Conservation (phyloP, 1,140 invertebrate genomes). For the Theocolax elegans region DNA sequence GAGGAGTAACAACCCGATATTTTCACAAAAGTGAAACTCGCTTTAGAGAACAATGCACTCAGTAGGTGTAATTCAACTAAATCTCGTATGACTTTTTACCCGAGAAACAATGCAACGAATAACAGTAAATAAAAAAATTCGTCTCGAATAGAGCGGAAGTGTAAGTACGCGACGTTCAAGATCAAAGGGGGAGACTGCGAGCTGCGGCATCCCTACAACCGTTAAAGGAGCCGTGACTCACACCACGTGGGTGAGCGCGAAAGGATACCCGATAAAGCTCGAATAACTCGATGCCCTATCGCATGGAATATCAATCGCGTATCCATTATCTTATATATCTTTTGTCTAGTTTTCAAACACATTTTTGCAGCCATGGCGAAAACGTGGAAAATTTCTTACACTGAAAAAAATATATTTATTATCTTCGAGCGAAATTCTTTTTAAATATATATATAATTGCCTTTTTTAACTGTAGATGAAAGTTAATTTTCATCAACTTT, state of each 20-base stretch:
- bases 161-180: neutral
- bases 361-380: neutral
- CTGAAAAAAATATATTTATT: no score
- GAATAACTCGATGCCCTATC: neutral
- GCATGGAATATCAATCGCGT: neutral
- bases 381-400: no score
- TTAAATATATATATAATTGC: no score
- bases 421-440: no score
- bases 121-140: neutral
- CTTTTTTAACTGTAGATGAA: no score
- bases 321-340: neutral
- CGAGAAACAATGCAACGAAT: neutral
- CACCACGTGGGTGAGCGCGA: constrained; percentile 49
- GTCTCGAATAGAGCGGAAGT: neutral
- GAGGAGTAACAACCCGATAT: no score
- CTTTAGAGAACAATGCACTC: no score
- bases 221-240: constrained; percentile 56
- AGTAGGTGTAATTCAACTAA: no score
- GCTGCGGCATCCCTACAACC: constrained; percentile 33
- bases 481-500: no score
- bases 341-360: neutral
- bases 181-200: constrained; percentile 2
- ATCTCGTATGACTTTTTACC: no score
- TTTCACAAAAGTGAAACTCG: no score
- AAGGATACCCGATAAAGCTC: neutral